phyloP scores from a whole-genome alignment of 2,888 invertebrate genomes.

The Drosophila basisetae region DNA sequence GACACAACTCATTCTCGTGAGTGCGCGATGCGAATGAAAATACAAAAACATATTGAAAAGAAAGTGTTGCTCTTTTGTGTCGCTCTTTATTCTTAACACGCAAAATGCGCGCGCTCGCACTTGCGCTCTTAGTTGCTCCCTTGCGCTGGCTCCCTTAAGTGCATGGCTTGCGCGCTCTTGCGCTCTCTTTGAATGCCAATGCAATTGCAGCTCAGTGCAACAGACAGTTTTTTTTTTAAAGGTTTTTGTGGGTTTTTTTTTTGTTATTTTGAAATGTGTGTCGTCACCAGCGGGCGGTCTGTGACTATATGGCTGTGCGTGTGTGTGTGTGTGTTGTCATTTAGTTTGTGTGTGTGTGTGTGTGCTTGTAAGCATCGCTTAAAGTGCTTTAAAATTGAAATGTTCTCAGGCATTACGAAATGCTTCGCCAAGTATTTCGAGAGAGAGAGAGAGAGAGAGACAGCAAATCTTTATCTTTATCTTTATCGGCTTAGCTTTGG shows the following conservation, averaged over 20 bases:
- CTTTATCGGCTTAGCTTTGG: slow-evolving; percentile 66
- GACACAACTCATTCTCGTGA: slow-evolving; percentile 45
- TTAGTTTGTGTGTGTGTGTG: not conserved
- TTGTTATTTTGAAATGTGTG: slow-evolving; percentile 70
- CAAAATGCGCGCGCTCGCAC: slow-evolving; percentile 1
- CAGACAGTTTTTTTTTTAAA: slow-evolving; percentile 31
- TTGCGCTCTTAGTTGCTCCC: not conserved
- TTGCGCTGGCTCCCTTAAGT: slow-evolving; percentile 22
- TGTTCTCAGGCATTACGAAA: slow-evolving; percentile 57
- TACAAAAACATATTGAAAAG: slow-evolving; percentile 72
- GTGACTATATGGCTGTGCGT: slow-evolving; percentile 6
- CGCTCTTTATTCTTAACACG: slow-evolving; percentile 46
- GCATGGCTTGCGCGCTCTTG: slow-evolving; percentile 22
- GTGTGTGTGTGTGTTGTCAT: slow-evolving; percentile 3
- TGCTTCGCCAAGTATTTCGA: slow-evolving; percentile 15
- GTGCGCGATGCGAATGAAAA: slow-evolving; percentile 57
- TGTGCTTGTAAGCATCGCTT: slow-evolving; percentile 43
- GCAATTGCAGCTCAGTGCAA: slow-evolving; percentile 56
- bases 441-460: slow-evolving; percentile 1
- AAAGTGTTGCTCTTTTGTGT: slow-evolving; percentile 53
- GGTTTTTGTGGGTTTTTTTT: slow-evolving; percentile 21
- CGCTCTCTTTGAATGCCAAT: slow-evolving; percentile 21
- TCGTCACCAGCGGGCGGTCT: slow-evolving; percentile 64
- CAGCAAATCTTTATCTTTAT: slow-evolving; percentile 67
- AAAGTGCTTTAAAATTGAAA: slow-evolving; percentile 60